Conservation (phyloP, 1,140 invertebrate species). For the Zaprionus camerounensis region DNA sequence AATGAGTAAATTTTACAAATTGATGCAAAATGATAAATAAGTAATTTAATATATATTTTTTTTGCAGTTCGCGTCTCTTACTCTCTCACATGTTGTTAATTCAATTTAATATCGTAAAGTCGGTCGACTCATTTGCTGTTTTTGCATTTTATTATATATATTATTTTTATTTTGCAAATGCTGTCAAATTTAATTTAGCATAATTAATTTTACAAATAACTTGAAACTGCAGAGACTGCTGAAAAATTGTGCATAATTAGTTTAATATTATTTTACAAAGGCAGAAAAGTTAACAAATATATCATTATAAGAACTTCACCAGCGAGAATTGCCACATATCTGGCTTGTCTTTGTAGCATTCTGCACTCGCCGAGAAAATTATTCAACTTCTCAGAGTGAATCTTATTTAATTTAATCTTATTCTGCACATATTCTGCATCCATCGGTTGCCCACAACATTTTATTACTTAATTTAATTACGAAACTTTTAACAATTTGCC, state of each 20-base stretch:
- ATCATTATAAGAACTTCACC: not conserved
- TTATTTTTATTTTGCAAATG: constrained; percentile 63
- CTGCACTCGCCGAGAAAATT: not conserved
- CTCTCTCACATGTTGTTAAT: constrained; percentile 56
- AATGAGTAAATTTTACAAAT: constrained; percentile 83
- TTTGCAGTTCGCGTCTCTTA: not conserved
- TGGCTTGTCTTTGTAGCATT: not conserved
- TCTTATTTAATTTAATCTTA: constrained; percentile 5
- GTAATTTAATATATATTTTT: constrained; percentile 76
- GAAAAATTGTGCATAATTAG: constrained; percentile 42
- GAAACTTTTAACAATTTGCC: constrained; percentile 43
- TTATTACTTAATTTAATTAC: constrained; percentile 52
- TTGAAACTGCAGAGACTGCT: constrained; percentile 9
- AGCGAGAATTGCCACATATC: not conserved
- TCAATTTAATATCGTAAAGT: constrained; percentile 75
- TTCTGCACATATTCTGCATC: not conserved
- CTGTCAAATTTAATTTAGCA: constrained; percentile 75
- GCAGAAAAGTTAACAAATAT: not conserved
- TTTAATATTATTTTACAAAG: constrained; percentile 31
- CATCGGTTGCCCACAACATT: constrained; percentile 25
- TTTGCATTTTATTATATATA: constrained; percentile 26
- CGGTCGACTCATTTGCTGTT: constrained; percentile 27
- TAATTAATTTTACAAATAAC: constrained; percentile 69
- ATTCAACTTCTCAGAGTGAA: not conserved
- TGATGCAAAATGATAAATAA: constrained; percentile 83